Percentiles rank a stretch among this genome's conserved stretches.
These are phyloP conservation scores for Nasonia vitripennis DNA, from an alignment of 1,140 invertebrate species.

Conservation along the genomic window DNA sequence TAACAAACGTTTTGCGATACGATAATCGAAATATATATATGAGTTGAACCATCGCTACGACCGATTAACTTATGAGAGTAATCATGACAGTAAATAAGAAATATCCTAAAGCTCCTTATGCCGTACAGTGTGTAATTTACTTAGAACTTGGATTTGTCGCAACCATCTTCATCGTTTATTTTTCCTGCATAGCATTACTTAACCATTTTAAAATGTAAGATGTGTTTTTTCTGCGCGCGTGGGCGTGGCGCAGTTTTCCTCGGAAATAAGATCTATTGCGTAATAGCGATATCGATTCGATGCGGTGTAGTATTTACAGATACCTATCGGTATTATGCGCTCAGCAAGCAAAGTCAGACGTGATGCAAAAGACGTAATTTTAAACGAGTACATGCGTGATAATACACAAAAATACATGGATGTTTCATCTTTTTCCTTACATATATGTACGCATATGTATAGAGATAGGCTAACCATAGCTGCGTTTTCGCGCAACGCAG, in stretches of 20 bases:
- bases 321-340: constrained; percentile 27
- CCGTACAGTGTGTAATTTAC: constrained; percentile 30
- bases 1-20: constrained; percentile 8
- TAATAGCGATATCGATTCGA: constrained; percentile 12
- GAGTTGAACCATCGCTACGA: constrained; percentile 2
- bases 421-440: not conserved
- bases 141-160: constrained; percentile 34
- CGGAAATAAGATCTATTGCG: constrained; percentile 19
- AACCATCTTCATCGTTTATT: constrained; percentile 7
- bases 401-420: constrained; percentile 48
- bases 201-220: not conserved
- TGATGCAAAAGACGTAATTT: constrained; percentile 34
- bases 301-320: constrained; percentile 32
- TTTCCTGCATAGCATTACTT: constrained; percentile 7
- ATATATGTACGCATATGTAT: constrained; percentile 28
- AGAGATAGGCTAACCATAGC: constrained; percentile 8
- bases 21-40: constrained; percentile 9
- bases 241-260: not conserved
- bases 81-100: constrained; percentile 39
- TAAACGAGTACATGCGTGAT: constrained; percentile 14
- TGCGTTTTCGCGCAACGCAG: not conserved
- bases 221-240: constrained; percentile 18
- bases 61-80: constrained; percentile 36
- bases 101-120: constrained; percentile 40
- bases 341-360: constrained; percentile 34